Percentiles rank a stretch among this genome's conserved stretches.
Evolutionary conservation across 2,113 vertebrate genomes (phyloP).

Genomic region (Thermophis baileyi): DNA sequence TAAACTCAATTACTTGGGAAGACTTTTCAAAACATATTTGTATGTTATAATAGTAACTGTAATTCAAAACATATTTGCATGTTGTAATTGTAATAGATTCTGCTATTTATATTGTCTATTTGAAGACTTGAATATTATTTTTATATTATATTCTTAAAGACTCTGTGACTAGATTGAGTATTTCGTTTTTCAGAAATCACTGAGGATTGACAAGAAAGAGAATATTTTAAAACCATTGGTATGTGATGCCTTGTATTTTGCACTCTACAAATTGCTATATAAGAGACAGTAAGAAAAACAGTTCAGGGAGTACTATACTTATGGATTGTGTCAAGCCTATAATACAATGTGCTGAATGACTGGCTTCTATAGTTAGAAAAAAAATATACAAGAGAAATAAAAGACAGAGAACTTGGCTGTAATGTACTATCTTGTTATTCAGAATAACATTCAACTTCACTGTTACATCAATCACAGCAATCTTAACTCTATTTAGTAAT

Average conservation of each 20-base stretch:
- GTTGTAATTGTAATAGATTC: background rate
- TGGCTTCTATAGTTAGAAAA: slow-evolving; percentile 43
- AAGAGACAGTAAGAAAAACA: slow-evolving; percentile 51
- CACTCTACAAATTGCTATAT: slow-evolving; percentile 33
- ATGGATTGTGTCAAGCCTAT: slow-evolving; percentile 44
- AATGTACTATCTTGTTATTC: slow-evolving; percentile 42
- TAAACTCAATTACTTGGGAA: background rate
- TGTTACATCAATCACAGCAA: slow-evolving; percentile 27
- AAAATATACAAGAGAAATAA: slow-evolving; percentile 9
- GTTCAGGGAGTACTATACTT: slow-evolving; percentile 44
- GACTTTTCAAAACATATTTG: slow-evolving; percentile 28
- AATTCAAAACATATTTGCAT: slow-evolving; percentile 22
- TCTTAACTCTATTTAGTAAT: slow-evolving; percentile 21
- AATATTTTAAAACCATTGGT: slow-evolving; percentile 48
- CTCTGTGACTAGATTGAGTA: slow-evolving; percentile 2
- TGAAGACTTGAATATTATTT: slow-evolving; percentile 31
- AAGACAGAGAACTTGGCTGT: slow-evolving; percentile 9
- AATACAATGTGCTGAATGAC: slow-evolving; percentile 45
- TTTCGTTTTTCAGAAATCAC: slow-evolving; percentile 20
- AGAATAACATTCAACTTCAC: background rate
- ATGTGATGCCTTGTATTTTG: slow-evolving; percentile 47
- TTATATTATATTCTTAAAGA: slow-evolving; percentile 35
- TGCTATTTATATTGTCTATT: slow-evolving; percentile 36
- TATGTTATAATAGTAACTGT: background rate
- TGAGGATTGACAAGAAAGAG: slow-evolving; percentile 47